phyloP scores from a whole-genome alignment of 2,113 vertebrate species.

The Ibidorhyncha struthersii region DNA sequence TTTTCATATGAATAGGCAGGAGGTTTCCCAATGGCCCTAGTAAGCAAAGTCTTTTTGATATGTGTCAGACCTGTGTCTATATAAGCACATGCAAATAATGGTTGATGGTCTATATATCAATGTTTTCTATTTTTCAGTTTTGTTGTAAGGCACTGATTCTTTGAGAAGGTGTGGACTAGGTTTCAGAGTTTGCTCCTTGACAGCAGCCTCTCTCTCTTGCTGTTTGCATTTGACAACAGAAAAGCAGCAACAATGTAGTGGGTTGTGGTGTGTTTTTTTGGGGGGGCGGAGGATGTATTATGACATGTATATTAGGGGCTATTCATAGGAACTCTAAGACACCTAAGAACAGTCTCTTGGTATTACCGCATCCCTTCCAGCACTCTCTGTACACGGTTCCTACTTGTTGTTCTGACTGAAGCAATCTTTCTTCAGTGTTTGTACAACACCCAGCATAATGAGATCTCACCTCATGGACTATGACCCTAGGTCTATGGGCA shows the following conservation, averaged over 20 bases:
- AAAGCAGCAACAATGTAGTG: too few relatives aligned
- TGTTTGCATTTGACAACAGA: too few relatives aligned
- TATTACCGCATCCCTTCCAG: not conserved
- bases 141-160: too few relatives aligned
- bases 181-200: too few relatives aligned
- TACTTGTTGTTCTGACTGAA: not conserved
- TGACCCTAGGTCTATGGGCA: not conserved
- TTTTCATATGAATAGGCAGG: not conserved
- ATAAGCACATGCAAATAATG: too few relatives aligned
- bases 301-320: not conserved
- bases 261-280: too few relatives aligned
- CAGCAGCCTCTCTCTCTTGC: too few relatives aligned
- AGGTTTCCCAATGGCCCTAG: not conserved
- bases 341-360: not conserved
- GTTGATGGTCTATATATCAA: too few relatives aligned
- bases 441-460: not conserved
- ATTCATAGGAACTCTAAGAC: not conserved
- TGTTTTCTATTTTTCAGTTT: too few relatives aligned
- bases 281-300: too few relatives aligned
- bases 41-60: not conserved
- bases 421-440: not conserved
- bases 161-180: too few relatives aligned
- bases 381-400: not conserved
- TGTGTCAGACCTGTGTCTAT: too few relatives aligned
- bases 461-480: not conserved